Base-by-base conservation (phyloP, 2,888 invertebrate genomes). In the Gandaritis pyraliata region DNA sequence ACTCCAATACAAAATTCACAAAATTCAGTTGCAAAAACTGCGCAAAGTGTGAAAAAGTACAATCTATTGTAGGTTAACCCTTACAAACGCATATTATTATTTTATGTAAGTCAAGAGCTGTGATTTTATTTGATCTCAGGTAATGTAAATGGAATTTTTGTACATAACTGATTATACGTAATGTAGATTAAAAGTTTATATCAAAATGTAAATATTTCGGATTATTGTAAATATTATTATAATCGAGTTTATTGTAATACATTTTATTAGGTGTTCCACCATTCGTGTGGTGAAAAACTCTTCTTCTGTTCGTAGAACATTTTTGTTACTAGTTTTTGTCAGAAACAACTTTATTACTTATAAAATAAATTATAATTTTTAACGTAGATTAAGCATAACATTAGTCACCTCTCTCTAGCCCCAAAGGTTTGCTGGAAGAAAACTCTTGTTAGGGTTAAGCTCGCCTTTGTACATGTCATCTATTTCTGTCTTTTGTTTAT, bases 171-270 rank as follows among this genome's bases (percentile, higher is more conserved):
- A 72, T 75, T 78, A 83, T 83, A 85, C 83, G 83, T 84, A 82
- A 84, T 56, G 75, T 85, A 86, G 82, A 69, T 55, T 81, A 78
- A 80, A 80, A 74, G 77, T 82, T 85, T 83, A 86, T 86, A 87
- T 87, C 88, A 86, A 76, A n/a, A 71, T 89, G 90, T 90, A 90
- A 81, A 90, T 89, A 90, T 82, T 87, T 85, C 81, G 72, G 75
- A 84, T 81, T 82, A 80, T 80, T 88, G 88, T 88, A 88, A 77
- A 88, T 88, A 86, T 77, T 79, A 78, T 73, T 72, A 74, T 72
- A 71, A 57, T 64, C 57, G 61, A 72, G 72, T 75, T 78, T 76
- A 74, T 74, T 70, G 57, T 72, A 54, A 73, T 73, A 62, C 60
- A 61, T 49, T 59, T 61, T 68, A 68, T 70, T 83, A 81, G 81